Evolutionary conservation across 2,113 vertebrate genomes (phyloP).

Genomic region (Peromyscus californicus): DNA sequence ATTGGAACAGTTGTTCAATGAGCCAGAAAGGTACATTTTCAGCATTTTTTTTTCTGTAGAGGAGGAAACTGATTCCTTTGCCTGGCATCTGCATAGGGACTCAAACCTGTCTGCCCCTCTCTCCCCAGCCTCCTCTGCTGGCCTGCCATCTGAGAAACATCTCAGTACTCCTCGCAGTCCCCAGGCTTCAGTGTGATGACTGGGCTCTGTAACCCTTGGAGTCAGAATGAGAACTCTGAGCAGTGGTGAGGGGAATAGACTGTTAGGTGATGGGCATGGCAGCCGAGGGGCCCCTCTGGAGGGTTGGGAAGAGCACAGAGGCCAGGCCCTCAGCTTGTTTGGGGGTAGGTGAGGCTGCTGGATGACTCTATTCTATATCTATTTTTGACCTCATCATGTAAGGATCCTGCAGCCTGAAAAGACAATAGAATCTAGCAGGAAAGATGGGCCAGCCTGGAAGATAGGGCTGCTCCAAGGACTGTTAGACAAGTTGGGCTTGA

Average conservation of each 20-base stretch:
- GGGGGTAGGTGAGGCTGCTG: background rate
- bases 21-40: background rate
- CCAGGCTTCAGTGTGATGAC: fast-evolving
- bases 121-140: background rate
- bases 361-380: background rate
- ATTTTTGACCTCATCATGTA: no score
- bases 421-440: background rate
- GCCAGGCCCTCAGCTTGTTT: background rate
- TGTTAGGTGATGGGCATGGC: background rate
- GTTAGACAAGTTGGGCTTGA: background rate
- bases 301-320: background rate
- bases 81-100: background rate
- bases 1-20: background rate
- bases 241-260: background rate
- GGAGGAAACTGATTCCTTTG: background rate
- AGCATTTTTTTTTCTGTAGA: background rate
- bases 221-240: background rate
- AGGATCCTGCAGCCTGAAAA: background rate
- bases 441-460: background rate
- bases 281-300: background rate
- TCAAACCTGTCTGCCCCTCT: fast-evolving
- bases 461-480: background rate
- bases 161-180: no score
- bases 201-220: background rate
- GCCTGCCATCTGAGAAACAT: background rate